Base-by-base conservation (phyloP, 2,888 invertebrate species). In the Dorcus hopei region DNA sequence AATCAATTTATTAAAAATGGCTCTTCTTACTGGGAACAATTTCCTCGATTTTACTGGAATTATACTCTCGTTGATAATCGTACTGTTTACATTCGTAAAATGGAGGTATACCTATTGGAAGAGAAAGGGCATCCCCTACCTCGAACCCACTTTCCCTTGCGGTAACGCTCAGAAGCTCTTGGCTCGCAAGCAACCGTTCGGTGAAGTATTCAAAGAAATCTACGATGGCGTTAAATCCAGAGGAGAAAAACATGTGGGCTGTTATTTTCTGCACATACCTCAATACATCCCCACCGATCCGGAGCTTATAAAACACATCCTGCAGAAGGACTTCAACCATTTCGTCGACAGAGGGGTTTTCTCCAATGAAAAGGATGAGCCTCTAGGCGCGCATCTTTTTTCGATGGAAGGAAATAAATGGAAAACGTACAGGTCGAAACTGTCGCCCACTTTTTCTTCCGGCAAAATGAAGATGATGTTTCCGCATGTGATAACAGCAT, bases 331-430 rank as follows among this genome's bases (percentile, higher is more conserved):
- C 64, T 87, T 84, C 61, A 75, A 74, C 3, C 75, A 82, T 68
- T 87, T 87, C 59, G 81, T 82, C 69, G 84, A 86, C 55, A 83
- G 85, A 45, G 85, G 85, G 0, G 73, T 82, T 14, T 83, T 82
- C 65, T 77, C 74, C 19, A 84, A 85, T 54, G 84, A 84, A 49
- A 73, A 80, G 4, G 78, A 80, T 3, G 85, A 87, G 70, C 83
- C 82, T 0, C 61, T 86, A 23, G 80, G 83, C 0, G 82, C 78
- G 0, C 82, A 83, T 68, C 70, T 88, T 1, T 85, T 87, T 65
- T 77, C 81, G 61, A 68, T 82, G 42, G 77, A 77, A 41, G 85
- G 83, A 0, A 74, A 80, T 9, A 75, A 79, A 16, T 90, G 89
- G 89, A 85, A 81, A 66, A 52, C 16, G 26, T 41, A 49, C 41